Conservation (phyloP, 2,888 invertebrate genomes). For the Protophormia terraenovae region DNA sequence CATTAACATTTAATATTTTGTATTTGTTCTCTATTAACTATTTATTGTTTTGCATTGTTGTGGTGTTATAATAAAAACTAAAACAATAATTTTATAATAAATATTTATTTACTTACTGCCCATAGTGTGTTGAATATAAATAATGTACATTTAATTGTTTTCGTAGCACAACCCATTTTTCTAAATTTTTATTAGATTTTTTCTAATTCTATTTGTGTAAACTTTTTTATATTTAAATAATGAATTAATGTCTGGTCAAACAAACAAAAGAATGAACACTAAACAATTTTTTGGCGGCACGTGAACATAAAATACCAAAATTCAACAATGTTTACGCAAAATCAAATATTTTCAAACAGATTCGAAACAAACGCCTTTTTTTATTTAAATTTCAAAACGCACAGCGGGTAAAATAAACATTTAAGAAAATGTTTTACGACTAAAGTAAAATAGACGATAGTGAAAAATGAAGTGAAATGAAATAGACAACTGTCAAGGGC, state of each 20-base stretch:
- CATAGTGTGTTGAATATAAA: conserved; percentile 76
- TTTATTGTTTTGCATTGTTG: background rate
- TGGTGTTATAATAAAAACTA: background rate
- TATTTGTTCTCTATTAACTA: background rate
- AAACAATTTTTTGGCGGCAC: conserved; percentile 36
- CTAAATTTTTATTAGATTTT: background rate
- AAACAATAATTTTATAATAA: background rate
- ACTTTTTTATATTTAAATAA: conserved; percentile 12
- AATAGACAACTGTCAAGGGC: conserved; percentile 70
- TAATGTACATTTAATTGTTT: conserved; percentile 75
- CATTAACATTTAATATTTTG: background rate
- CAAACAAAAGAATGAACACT: background rate
- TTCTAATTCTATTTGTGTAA: conserved; percentile 16
- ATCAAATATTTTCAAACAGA: conserved; percentile 1
- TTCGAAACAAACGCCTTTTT: background rate
- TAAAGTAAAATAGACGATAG: conserved; percentile 2
- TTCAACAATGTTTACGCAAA: conserved; percentile 16
- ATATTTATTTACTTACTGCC: conserved; percentile 74
- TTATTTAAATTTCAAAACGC: background rate
- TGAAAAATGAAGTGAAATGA: background rate
- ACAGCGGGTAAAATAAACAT: conserved; percentile 15
- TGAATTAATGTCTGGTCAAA: conserved; percentile 1
- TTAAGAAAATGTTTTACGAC: conserved; percentile 3
- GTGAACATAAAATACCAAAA: background rate
- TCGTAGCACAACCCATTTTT: conserved; percentile 77